Base-by-base conservation (phyloP, 2,888 invertebrate species). In the Tipula confusa region DNA sequence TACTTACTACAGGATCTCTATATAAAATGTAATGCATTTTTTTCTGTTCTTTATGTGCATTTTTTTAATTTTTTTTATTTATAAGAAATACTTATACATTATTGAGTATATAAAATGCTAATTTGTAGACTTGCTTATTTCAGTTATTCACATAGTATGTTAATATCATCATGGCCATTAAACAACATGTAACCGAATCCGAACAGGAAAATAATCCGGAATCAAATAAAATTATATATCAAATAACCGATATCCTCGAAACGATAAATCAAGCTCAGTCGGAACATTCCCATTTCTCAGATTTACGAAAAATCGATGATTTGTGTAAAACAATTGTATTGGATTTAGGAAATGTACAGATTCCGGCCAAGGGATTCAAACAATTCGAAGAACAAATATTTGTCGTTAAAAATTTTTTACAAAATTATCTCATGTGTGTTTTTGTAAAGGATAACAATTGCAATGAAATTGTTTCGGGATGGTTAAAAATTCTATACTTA, bases 401-500 rank as follows among this genome's bases (percentile, higher is more conserved):
- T 64, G 24, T 13, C 9, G 64, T 64, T 7, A 64, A 64, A 64
- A 64, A 64, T 3, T 64, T 64, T 24, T 9, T 64, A 24, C 64
- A 24, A 24, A 24, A 24, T 11, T 64, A 24, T 24, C 9, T 64
- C 4, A 1, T 24, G 4, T 64, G n/a, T 24, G 64, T 64, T 2
- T 64, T 64, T 64, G n/a, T 24, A 24, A 82, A 82, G 36, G 28
- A 36, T 38, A 11, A 82, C 36, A 28, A 82, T 36, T 82, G 38
- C 24, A 43, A 36, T 81, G 29, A 38, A 18, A 83, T 83, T 15
- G 36, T 80, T 13, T 84, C 84, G 0, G 85, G 86, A 29, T 89
- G 87, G 84, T 85, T 89, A 48, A 86, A 86, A 2, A 83, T 87
- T 7, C 88, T 89, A 43, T 89, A 88, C 82, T 85, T 87, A 9